Conservation (phyloP, 2,113 vertebrate species). For the Actenoides hombroni region DNA sequence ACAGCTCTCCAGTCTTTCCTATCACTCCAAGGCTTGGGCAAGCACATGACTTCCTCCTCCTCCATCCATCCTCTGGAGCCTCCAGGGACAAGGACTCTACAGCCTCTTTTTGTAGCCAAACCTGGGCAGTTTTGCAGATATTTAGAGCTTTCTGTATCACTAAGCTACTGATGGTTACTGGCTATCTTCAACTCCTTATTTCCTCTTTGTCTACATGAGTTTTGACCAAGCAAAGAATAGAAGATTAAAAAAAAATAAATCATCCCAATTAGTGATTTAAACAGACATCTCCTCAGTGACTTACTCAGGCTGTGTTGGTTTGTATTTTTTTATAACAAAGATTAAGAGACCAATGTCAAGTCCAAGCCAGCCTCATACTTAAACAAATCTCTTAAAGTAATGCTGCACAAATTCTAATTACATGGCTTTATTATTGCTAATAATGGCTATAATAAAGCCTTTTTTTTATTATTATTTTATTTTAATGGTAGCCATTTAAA, state of each 20-base stretch:
- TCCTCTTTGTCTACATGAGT: background rate
- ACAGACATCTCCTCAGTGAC: background rate
- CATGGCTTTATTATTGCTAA: background rate
- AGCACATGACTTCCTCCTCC: background rate
- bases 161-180: background rate
- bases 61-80: background rate
- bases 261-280: too few relatives aligned
- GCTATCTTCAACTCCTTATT: background rate
- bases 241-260: too few relatives aligned
- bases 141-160: background rate
- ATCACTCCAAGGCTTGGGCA: background rate
- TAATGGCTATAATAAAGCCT: background rate
- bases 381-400: background rate
- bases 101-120: background rate
- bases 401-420: background rate
- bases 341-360: background rate
- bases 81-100: background rate
- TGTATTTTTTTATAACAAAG: background rate
- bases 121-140: background rate
- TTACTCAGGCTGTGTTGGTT: background rate
- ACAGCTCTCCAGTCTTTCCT: background rate
- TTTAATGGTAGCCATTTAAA: background rate
- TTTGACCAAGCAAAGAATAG: background rate
- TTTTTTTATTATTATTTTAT: background rate
- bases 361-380: background rate